These are phyloP conservation scores for Chloroceryle amazona DNA, from an alignment of 2,797 vertebrate species.

Conservation along the genomic window DNA sequence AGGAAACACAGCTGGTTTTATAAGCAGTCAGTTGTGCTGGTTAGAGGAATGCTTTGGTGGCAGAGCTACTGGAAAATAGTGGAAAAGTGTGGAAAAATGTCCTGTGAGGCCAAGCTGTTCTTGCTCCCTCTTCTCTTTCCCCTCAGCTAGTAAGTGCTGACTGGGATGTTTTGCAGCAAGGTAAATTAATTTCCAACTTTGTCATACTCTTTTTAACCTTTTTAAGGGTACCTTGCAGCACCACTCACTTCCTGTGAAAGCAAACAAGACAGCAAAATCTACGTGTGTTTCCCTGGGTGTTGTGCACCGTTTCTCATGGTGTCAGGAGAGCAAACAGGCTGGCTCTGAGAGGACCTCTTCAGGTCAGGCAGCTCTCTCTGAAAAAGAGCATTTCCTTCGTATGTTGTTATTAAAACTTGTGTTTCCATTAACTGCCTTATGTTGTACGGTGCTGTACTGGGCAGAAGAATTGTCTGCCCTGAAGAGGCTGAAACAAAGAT, in stretches of 20 bases:
- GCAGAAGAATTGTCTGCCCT: neutral
- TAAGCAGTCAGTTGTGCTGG: constrained; percentile 13
- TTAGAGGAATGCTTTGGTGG: constrained; percentile 28
- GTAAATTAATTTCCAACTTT: constrained; percentile 5
- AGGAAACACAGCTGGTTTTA: neutral
- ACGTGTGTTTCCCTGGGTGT: rapidly evolving
- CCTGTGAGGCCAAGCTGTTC: constrained; percentile 4
- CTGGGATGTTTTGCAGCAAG: neutral
- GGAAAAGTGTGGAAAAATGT: constrained; percentile 26
- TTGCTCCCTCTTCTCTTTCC: neutral
- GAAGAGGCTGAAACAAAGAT: neutral
- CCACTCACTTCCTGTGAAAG: neutral
- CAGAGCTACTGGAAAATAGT: constrained; percentile 51
- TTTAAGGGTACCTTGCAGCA: neutral
- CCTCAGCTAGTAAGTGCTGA: constrained; percentile 11
- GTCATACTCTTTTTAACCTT: neutral
- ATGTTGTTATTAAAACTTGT: neutral
- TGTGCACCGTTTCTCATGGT: neutral
- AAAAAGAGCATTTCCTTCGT: neutral
- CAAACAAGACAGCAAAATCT: neutral
- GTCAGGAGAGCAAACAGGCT: neutral
- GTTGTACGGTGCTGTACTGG: neutral
- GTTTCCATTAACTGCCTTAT: neutral
- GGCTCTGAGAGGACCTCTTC: neutral
- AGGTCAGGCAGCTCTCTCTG: neutral